Base-by-base conservation (phyloP, 2,113 vertebrate genomes). In the Ovis canadensis region DNA sequence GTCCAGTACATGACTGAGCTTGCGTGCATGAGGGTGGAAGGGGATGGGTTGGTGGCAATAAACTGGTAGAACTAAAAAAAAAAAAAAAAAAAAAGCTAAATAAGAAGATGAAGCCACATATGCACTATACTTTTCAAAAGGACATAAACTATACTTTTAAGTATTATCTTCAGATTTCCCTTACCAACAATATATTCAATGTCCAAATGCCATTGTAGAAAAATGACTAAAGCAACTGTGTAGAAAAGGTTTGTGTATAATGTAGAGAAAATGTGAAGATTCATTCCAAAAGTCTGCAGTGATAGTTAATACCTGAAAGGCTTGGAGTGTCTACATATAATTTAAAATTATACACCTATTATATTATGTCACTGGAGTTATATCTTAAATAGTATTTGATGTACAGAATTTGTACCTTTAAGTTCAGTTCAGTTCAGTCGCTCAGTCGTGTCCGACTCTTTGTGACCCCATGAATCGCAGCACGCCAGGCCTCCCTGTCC, bases 201-300 rank as follows among this genome's bases (percentile, higher is more conserved):
- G 82, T 96, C 84, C 96, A 31, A 48, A 95, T 96, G 89, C 81
- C 96, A 74, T 77, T 93, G 45, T 29, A 17, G 29, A 36, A 97
- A 92, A 86, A 95, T 98, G 94, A 95, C 96, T 98, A 98, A 98
- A 97, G 98, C 97, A 98, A 57, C 82, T 62, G 77, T 91, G 60
- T 97, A 90, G 96, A 88, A 45, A 97, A 98, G 95, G 84, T 95
- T 95, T 96, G 93, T 88, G 21, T 98, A 91, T 84, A 93, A 92
- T 78, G 85, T 33, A 87, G 92, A 88, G 16, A 92, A 96, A 94
- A 95, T 96, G 96, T 92, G 96, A 97, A 98, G 71, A 96, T 62
- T 88, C 31, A 71, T 97, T 98, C 82, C 59, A 94, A 88, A 97
- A 97, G 59, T 95, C 54, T 97, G 90, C 93, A 97, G 16, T 92